phyloP scores from a whole-genome alignment of 2,888 invertebrate genomes.

The Cheilosia impressa region DNA sequence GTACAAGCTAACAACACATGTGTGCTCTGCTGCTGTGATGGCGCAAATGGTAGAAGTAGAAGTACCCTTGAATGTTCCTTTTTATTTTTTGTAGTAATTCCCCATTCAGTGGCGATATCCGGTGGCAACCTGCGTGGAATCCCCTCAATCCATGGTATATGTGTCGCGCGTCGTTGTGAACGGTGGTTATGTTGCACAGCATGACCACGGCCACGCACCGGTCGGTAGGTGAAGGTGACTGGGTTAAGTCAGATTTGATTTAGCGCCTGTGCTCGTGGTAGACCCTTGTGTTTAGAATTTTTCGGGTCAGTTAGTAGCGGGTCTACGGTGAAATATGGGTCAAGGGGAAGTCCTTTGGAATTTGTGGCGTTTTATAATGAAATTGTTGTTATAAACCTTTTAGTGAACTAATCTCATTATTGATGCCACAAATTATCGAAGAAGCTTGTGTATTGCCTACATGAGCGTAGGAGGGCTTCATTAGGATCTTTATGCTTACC shows the following conservation, averaged over 20 bases:
- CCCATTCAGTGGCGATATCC: conserved; percentile 51
- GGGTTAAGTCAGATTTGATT: conserved; percentile 55
- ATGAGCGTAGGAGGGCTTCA: no score
- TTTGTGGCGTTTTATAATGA: background rate
- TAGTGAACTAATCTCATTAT: no score
- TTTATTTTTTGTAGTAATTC: conserved; percentile 40
- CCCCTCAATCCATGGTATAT: conserved; percentile 57
- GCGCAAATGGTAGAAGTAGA: conserved; percentile 37
- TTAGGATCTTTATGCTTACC: no score
- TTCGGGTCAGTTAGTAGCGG: conserved; percentile 34
- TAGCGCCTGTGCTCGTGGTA: conserved; percentile 20
- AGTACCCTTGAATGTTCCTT: conserved; percentile 49
- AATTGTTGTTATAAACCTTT: no score
- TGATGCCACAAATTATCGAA: no score
- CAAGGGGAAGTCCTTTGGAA: background rate
- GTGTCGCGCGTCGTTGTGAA: conserved; percentile 52
- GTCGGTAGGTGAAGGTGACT: conserved; percentile 42
- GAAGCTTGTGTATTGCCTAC: no score
- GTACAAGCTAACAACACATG: conserved; percentile 44
- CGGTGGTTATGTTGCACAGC: conserved; percentile 61
- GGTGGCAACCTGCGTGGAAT: conserved; percentile 70
- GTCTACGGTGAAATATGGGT: conserved; percentile 11
- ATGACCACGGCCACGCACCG: conserved; percentile 44
- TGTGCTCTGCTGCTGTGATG: conserved; percentile 10
- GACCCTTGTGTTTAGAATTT: conserved; percentile 35